Percentiles rank a stretch among this genome's conserved stretches.
These are phyloP conservation scores for Euthynnus affinis DNA, from an alignment of 2,797 vertebrate species.

Conservation along the genomic window DNA sequence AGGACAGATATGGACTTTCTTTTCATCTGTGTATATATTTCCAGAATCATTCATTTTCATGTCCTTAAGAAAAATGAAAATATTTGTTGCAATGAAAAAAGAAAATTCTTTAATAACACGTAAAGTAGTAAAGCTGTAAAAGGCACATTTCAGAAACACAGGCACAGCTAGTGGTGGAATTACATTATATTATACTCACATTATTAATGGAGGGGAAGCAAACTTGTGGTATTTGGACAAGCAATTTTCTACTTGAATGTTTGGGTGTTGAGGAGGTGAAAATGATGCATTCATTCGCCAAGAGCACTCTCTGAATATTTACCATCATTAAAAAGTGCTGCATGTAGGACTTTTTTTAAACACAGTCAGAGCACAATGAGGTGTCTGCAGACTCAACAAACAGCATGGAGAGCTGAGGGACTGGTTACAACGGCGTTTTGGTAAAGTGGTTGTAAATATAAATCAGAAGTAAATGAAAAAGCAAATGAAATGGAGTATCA, in stretches of 20 bases:
- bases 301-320: conserved; percentile 43
- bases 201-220: not conserved
- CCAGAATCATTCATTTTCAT: no score
- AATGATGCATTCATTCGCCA: conserved; percentile 25
- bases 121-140: not conserved
- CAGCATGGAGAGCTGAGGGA: not conserved
- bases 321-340: conserved; percentile 29
- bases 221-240: conserved; percentile 32
- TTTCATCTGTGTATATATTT: not conserved
- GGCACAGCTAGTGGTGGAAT: not conserved
- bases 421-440: conserved; percentile 1
- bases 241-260: conserved; percentile 29
- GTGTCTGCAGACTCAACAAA: conserved; percentile 2
- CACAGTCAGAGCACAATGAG: not conserved
- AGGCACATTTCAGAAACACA: not conserved
- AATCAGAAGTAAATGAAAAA: conserved; percentile 4
- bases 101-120: not conserved
- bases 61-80: not conserved
- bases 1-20: not conserved
- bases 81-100: no score
- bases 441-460: conserved; percentile 15
- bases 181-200: not conserved
- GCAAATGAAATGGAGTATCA: conserved; percentile 13
- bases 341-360: conserved; percentile 19
- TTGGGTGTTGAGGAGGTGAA: conserved; percentile 22